Base-by-base conservation (phyloP, 2,888 invertebrate species). In the Cephonodes hylas region DNA sequence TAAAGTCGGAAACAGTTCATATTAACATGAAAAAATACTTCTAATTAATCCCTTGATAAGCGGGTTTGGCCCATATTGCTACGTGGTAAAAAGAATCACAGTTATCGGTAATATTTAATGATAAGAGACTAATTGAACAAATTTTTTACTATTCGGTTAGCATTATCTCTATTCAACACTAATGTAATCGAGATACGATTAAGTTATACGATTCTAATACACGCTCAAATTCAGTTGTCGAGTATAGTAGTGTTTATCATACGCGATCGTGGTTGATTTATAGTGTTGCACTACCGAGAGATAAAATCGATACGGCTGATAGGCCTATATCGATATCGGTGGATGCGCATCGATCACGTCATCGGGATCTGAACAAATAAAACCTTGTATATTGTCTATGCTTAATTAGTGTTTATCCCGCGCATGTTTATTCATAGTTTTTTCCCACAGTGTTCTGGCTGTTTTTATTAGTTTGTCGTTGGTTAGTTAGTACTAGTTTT, bases 161-260 rank as follows among this genome's bases (percentile, higher is more conserved):
- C 15, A 27, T 27, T 48, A 48, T 48, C 27, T 15, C 25, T 7
- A 27, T 48, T 1, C 20, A 10, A 18, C 18, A 44, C 48, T 20
- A 53, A 27, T 20, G 18, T 53, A 53, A 78, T 70, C 76, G 79
- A 82, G n/a, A n/a, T n/a, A n/a, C n/a, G n/a, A n/a, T n/a, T n/a
- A n/a, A n/a, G 79, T 82, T 83, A 83, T 83, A 80, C 3, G 38
- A 38, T 83, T 80, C 82, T 81, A 86, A 85, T 84, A 81, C 74
- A 69, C 72, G 83, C 87, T 86, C 27, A 27, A 48, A 88, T 83
- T 87, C 31, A 53, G 10, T 10, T 53, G 27, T 31, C 10, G 4
- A 18, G 31, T 22, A 23, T 84, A 76, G 6, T 25, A 75, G 13
- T 67, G 69, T 69, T 23, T 48, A 53, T 53, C 53, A 27, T 31